phyloP scores from a whole-genome alignment of 2,113 vertebrate genomes.

The Rhizomys pruinosus region DNA sequence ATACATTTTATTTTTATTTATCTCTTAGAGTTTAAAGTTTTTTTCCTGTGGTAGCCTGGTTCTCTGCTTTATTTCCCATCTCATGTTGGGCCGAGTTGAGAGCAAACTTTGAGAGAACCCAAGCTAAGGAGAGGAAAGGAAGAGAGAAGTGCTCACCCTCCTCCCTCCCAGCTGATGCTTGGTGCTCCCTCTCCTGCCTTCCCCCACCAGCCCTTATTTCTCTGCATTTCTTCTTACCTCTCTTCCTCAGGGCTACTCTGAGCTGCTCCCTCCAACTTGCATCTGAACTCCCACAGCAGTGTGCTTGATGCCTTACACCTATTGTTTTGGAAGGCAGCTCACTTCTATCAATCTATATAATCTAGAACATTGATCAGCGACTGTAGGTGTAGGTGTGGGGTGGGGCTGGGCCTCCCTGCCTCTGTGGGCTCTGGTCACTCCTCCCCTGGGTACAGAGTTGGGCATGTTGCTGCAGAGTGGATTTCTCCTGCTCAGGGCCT shows the following conservation, averaged over 20 bases:
- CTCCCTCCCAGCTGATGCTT: too few relatives aligned
- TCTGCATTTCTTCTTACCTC: neutral
- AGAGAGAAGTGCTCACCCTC: neutral
- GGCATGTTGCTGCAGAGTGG: neutral
- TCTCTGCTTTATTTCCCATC: neutral
- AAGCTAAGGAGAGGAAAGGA: neutral
- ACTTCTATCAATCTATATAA: neutral
- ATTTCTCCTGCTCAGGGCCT: too few relatives aligned
- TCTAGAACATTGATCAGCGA: neutral
- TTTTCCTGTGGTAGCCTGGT: neutral
- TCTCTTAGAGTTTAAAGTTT: neutral
- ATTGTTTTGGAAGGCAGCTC: conserved; percentile 5
- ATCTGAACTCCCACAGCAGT: neutral
- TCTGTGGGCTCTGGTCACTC: neutral
- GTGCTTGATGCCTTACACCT: neutral
- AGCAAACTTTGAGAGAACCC: neutral
- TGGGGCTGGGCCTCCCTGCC: neutral
- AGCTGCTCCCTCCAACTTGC: neutral
- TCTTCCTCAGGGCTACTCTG: neutral
- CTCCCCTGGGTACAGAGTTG: neutral
- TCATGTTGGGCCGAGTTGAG: neutral
- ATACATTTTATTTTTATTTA: neutral
- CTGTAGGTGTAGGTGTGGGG: too few relatives aligned
- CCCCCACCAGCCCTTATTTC: neutral
- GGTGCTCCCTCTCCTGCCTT: rapidly evolving